Evolutionary conservation across 2,888 invertebrate species (phyloP).

Genomic region (Germaria angustata): DNA sequence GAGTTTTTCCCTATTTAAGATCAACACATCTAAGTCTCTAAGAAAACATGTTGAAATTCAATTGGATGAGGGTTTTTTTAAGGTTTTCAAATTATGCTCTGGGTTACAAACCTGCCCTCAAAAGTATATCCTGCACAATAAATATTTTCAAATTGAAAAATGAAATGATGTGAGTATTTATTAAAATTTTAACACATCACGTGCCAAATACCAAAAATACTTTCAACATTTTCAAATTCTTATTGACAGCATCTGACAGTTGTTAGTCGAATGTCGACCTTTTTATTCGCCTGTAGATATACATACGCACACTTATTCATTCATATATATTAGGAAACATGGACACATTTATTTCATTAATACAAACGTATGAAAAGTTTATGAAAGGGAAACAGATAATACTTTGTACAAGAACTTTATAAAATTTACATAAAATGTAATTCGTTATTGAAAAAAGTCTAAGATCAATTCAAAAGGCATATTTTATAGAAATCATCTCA

Average conservation of each 20-base stretch:
- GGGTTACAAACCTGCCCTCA: neutral
- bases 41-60: too few relatives aligned
- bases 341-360: neutral
- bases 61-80: too few relatives aligned
- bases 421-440: too few relatives aligned
- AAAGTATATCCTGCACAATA: neutral
- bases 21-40: too few relatives aligned
- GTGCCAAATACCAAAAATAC: slow-evolving; percentile 64
- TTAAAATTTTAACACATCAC: slow-evolving; percentile 63
- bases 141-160: slow-evolving; percentile 10
- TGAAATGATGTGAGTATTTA: slow-evolving; percentile 31
- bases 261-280: slow-evolving; percentile 60
- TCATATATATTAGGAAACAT: neutral
- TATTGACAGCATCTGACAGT: slow-evolving; percentile 63
- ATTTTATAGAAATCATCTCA: too few relatives aligned
- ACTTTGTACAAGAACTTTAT: neutral
- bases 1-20: too few relatives aligned
- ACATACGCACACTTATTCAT: neutral
- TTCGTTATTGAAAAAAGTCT: too few relatives aligned
- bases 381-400: neutral
- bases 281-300: neutral
- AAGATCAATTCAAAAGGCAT: too few relatives aligned
- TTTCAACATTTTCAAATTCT: slow-evolving; percentile 63
- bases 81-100: neutral
- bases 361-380: neutral